Base-by-base conservation (phyloP, 92 coral and sea anemone genomes). In the Bergia sp. region DNA sequence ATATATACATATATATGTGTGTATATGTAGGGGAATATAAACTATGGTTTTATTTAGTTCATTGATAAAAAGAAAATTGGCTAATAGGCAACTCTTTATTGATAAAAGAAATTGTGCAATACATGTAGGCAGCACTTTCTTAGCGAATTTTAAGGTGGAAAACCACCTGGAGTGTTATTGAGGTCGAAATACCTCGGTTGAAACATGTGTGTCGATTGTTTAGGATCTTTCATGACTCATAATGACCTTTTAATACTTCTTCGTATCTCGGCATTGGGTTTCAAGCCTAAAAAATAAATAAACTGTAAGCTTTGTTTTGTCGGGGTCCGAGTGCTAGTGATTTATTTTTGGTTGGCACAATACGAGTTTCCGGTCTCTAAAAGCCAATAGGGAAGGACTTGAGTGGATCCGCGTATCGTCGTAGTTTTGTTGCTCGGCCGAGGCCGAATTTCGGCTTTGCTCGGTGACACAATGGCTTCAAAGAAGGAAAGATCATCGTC, bases 401-500 rank as follows among this genome's bases (percentile, higher is more conserved):
- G 29, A 20, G 78, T 5, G 37, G 39, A 38, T 37, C 55, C 16
- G 8, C 45, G 23, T 45, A 23, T 43, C 61, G 79, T 84, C 79
- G 87, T 37, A 83, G 39, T 11, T 16, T 44, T 82, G 53, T 23
- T 65, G 73, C 15, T 82, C 77, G 87, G 64, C 87, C 77, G 77
- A 67, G 37, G 87, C 87, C 87, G 77, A 83, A 47, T 67, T 44
- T 84, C 87, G 87, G 87, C 87, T 71, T 36, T 71, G 15, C 45
- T 84, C 87, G 87, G 79, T 49, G 67, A 45, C 87, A 69, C 39
- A 71, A 84, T 84, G 87, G 79, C 75, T 69, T 49, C 87, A 71
- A 84, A 84, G 79, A 84, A 84, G 78, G 87, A 84, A 84, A 53
- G 87, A 45, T 69, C 87, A 45, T 69, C 87, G 45, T 84, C 87